Evolutionary conservation across 2,888 invertebrate genomes (phyloP).

Genomic region (Chaitophorus viminalis): DNA sequence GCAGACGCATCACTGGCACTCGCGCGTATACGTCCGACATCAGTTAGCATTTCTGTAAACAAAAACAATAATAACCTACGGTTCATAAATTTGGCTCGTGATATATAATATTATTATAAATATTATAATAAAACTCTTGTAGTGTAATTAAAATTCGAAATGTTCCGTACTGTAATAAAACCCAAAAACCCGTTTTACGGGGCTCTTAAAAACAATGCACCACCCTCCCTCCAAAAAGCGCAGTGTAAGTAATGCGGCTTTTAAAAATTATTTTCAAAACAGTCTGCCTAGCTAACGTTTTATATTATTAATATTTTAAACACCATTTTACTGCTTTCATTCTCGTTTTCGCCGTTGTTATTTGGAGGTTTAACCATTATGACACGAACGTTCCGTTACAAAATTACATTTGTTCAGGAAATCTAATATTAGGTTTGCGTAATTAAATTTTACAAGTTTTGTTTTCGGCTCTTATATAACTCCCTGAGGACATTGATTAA

Average conservation of each 20-base stretch:
- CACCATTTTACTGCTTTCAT: conserved; percentile 54
- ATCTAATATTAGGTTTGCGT: conserved; percentile 60
- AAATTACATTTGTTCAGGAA: conserved; percentile 61
- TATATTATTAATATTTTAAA: conserved; percentile 60
- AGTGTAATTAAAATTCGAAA: conserved; percentile 54
- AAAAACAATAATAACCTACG: conserved; percentile 44
- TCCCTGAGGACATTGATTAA: conserved; percentile 60
- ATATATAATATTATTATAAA: conserved; percentile 43
- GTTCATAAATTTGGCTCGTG: conserved; percentile 39
- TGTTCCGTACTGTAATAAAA: conserved; percentile 57
- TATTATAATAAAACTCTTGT: conserved; percentile 54
- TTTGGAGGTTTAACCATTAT: conserved; percentile 57
- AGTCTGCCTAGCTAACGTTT: conserved; percentile 51
- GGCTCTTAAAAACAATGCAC: conserved; percentile 58
- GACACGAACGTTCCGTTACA: conserved; percentile 56
- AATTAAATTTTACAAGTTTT: conserved; percentile 61
- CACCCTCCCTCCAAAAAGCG: conserved; percentile 20
- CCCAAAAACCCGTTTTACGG: conserved; percentile 59
- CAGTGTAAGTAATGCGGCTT: conserved; percentile 55
- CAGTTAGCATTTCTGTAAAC: conserved; percentile 9
- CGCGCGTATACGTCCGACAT: not conserved
- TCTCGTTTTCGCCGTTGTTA: conserved; percentile 40
- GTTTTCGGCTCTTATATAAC: conserved; percentile 55
- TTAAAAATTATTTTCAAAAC: conserved; percentile 60
- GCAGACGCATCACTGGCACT: not conserved